phyloP scores from a whole-genome alignment of 2,113 vertebrate species.

The Proterorhinus semilunaris region DNA sequence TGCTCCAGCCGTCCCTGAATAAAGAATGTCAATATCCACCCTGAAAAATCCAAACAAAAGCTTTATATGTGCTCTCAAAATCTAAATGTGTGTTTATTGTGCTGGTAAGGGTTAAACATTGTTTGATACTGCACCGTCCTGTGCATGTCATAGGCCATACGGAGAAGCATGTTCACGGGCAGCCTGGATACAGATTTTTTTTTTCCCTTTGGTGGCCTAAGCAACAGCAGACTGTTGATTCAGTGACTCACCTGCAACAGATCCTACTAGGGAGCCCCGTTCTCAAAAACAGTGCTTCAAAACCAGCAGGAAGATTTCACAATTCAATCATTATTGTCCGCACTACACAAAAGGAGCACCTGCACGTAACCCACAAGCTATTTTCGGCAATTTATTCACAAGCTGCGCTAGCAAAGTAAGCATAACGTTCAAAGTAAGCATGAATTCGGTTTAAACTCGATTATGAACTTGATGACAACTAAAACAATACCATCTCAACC shows the following conservation, averaged over 20 bases:
- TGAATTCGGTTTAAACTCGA: not conserved
- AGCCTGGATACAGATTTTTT: slow-evolving; percentile 41
- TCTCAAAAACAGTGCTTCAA: slow-evolving; percentile 32
- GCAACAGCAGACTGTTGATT: slow-evolving; percentile 70
- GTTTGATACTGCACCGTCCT: too few relatives aligned
- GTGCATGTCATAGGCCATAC: slow-evolving; percentile 6
- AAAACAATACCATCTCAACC: not conserved
- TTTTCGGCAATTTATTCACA: too few relatives aligned
- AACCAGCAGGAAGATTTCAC: not conserved
- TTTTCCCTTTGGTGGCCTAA: slow-evolving; percentile 55
- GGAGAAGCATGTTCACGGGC: slow-evolving; percentile 29
- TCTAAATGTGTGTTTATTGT: not conserved
- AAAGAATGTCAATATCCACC: not conserved
- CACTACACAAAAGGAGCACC: not conserved
- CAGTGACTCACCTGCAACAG: slow-evolving; percentile 59
- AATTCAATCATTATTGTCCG: not conserved
- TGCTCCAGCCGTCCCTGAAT: slow-evolving; percentile 6
- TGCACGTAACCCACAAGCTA: not conserved
- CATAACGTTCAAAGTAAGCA: not conserved
- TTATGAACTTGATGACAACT: not conserved
- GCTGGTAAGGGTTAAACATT: not conserved
- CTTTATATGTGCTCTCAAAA: too few relatives aligned
- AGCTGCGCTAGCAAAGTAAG: too few relatives aligned
- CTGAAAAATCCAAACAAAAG: not conserved
- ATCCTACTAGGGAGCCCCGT: slow-evolving; percentile 32